Evolutionary conservation across 1,140 invertebrate genomes (phyloP), one percentile per base, ranked within the genome.

Genomic region (Ruditapes philippinarum): DNA sequence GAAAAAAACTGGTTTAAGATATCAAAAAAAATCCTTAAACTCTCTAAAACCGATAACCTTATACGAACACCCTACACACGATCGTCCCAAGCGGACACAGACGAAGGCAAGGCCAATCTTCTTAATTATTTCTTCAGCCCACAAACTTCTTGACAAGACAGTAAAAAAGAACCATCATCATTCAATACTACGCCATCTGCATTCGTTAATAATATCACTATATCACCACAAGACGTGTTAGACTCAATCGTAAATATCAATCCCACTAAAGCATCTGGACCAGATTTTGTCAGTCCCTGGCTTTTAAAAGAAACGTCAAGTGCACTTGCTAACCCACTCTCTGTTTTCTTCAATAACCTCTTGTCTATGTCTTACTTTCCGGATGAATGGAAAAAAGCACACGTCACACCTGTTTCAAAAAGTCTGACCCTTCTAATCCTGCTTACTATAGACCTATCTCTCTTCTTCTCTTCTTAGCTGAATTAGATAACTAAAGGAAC

Each of bases 391-490:
- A 88, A 88, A 42, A 28, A 38, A 17, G 68, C 85, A 25, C 65
- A 88, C 19, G 85, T 88, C 19, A 60, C 70, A 14, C 85, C 85
- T 31, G 31, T 76, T 74, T 73, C 22, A 68, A 73, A 70, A 89
- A 89, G 17, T 57, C 28, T 19, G 28, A 78, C 38, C n/a, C 65
- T 57, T 31, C 25, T 51, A 51, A 74, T 51, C 68, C 57, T 62
- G 31, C 42, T 38, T 78, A 89, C 36, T 74, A 73, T 57, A 73
- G 88, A n/a, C n/a, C n/a, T n/a, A n/a, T n/a, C n/a, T n/a, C n/a
- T 45, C 88, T 70, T 28, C 83, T 89, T 22, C 84, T 80, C 3
- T 28, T 89, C 2, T 38, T 89, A 83, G 88, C 38, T 49, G 45
- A 28, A 36, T 89, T 31, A 49, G 65, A 7, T 78, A 89, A 57